Percentiles rank a stretch among this genome's conserved stretches.
Evolutionary conservation across 2,888 invertebrate species (phyloP).

Genomic region (Syrphus vitripennis): DNA sequence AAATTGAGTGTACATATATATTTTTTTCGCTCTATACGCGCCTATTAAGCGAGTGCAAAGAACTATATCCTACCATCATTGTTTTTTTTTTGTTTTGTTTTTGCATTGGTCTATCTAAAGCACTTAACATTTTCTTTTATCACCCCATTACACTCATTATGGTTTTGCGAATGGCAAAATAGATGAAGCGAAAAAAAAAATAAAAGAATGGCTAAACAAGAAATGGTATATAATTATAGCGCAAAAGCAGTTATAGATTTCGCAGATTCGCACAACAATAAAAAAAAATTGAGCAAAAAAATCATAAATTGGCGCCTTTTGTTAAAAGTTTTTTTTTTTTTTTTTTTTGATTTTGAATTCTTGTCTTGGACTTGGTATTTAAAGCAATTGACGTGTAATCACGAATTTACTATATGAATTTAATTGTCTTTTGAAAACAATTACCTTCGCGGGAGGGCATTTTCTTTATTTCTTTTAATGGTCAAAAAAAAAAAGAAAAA

Average conservation of each 20-base stretch:
- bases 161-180: conserved; percentile 33
- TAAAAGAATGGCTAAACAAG: neutral
- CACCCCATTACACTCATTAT: conserved; percentile 72
- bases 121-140: conserved; percentile 72
- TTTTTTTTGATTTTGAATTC: neutral
- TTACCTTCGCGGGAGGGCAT: conserved; percentile 22
- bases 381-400: conserved; percentile 42
- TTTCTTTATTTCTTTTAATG: neutral
- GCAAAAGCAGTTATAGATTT: conserved; percentile 52
- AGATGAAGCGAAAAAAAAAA: neutral
- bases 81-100: neutral
- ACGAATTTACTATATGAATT: conserved; percentile 23
- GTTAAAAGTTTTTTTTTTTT: conserved; percentile 10
- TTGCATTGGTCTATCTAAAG: conserved; percentile 48
- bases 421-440: conserved; percentile 15
- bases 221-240: conserved; percentile 49
- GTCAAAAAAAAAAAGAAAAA: neutral
- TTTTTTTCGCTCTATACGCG: conserved; percentile 15
- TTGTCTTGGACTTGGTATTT: conserved; percentile 27
- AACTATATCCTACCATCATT: conserved; percentile 20
- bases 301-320: conserved; percentile 66
- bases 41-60: conserved; percentile 60
- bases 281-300: neutral
- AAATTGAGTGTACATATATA: conserved; percentile 42
- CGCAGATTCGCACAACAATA: conserved; percentile 55